phyloP scores from a whole-genome alignment of 2,113 vertebrate species.

The Motacilla tschutschensis region DNA sequence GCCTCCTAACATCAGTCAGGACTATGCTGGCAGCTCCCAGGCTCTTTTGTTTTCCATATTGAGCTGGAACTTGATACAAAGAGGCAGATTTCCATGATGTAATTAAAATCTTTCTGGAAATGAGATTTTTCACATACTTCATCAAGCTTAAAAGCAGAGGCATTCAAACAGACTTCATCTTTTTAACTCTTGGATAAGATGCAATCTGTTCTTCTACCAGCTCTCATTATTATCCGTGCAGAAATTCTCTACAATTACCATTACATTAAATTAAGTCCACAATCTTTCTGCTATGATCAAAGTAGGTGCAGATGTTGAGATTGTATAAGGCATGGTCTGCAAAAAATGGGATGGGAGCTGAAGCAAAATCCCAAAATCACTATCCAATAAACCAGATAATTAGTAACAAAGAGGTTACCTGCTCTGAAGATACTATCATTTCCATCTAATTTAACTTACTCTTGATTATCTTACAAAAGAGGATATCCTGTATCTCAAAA shows the following conservation, averaged over 20 bases:
- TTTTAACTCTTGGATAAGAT: neutral
- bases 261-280: neutral
- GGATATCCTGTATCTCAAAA: neutral
- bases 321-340: neutral
- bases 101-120: slow-evolving; percentile 24
- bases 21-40: neutral
- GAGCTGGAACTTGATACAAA: neutral
- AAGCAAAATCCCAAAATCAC: neutral
- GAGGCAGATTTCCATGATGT: neutral
- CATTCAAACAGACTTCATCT: neutral
- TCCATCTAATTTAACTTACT: neutral
- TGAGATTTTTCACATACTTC: neutral
- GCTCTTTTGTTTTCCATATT: neutral
- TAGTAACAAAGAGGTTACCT: neutral
- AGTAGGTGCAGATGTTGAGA: neutral
- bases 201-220: neutral
- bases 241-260: neutral
- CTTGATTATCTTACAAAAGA: neutral
- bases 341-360: neutral
- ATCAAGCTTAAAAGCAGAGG: neutral
- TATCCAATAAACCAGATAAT: neutral
- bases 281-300: neutral
- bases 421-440: neutral
- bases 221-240: neutral
- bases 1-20: neutral